phyloP scores from a whole-genome alignment of 2,797 vertebrate genomes.

The Bovichtus diacanthus region DNA sequence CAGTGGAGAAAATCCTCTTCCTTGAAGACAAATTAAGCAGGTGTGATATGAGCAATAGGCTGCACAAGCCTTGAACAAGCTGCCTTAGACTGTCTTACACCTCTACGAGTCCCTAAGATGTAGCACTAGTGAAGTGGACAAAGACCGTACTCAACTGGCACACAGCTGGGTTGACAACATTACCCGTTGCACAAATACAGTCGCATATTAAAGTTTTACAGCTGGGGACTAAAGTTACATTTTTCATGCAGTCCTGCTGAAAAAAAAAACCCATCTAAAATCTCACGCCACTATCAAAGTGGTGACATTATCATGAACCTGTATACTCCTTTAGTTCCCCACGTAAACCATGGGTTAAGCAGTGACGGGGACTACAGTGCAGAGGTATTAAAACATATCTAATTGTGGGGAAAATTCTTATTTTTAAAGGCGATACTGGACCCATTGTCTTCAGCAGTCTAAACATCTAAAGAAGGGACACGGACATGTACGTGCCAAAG shows the following conservation, averaged over 20 bases:
- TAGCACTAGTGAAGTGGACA: neutral
- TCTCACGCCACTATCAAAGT: no score
- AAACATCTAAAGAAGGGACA: neutral
- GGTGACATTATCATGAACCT: neutral
- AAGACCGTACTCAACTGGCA: no score
- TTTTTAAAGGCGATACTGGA: neutral
- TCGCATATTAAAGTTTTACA: neutral
- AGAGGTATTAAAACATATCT: neutral
- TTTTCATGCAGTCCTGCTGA: neutral
- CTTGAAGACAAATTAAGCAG: conserved; percentile 57
- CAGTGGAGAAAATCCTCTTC: conserved; percentile 28
- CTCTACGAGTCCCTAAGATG: conserved; percentile 32
- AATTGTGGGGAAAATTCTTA: neutral
- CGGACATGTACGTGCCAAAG: neutral
- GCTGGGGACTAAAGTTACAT: neutral
- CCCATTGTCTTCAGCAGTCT: neutral
- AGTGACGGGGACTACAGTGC: neutral
- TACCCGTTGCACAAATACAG: neutral
- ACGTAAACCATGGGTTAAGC: neutral
- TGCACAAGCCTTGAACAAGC: conserved; percentile 42
- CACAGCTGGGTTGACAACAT: neutral
- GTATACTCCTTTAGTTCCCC: neutral
- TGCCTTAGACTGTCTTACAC: conserved; percentile 5
- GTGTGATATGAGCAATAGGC: conserved; percentile 30
- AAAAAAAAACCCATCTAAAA: no score